Base-by-base conservation (phyloP, 2,888 invertebrate genomes). In the Cantharis flavilabris region DNA sequence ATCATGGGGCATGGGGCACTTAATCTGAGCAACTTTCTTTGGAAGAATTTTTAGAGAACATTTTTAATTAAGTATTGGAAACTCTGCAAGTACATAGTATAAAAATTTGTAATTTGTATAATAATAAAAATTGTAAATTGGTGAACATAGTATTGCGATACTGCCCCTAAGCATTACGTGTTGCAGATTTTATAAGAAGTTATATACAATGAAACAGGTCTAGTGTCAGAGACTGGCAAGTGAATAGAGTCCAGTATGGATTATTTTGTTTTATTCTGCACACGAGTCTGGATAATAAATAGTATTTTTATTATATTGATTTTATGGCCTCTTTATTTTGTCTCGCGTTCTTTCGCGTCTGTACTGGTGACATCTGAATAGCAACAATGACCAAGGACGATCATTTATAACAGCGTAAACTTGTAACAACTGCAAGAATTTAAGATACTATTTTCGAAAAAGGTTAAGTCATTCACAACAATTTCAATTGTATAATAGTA, bases 241-340 rank as follows among this genome's bases (percentile, higher is more conserved):
- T 63, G 67, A 63, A 73, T 76, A 76, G 77, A 74, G 69, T 73
- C 28, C 33, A 33, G 72, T 77, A 77, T 74, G 72, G 76, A 79
- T 77, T 79, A 80, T 82, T 80, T 82, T 83, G 83, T 85, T 83
- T 85, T 83, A 84, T 85, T 84, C 82, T 84, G 82, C 81, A 85
- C 84, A 81, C 79, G 83, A 80, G 82, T 82, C 84, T 80, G 81
- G 83, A 83, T 83, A 85, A 85, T 86, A 86, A 86, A 86, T 86
- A 84, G 78, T 80, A 86, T 86, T 86, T 86, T 86, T 86, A 85
- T 86, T 83, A 85, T 85, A 85, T 86, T 82, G 85, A 84, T 84
- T 85, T 85, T 85, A 84, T 85, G 83, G 85, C 83, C 83, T 84
- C 85, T 85, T 85, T 84, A 86, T 86, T 86, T 85, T 85, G 84